Evolutionary conservation across 2,113 vertebrate species (phyloP).

Genomic region (Brachionichthys hirsutus): DNA sequence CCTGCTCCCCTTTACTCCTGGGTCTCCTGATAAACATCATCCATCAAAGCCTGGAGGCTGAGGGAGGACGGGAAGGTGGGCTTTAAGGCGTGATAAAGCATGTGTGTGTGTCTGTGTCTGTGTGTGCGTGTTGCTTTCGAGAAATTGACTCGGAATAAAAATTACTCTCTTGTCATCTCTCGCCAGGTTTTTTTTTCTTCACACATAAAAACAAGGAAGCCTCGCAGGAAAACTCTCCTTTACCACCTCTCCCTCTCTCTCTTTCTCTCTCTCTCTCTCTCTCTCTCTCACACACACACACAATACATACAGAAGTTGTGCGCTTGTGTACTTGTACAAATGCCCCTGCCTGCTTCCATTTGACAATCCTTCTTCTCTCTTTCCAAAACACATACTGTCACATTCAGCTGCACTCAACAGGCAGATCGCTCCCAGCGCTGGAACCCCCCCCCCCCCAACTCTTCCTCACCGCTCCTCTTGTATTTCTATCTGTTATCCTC

Average conservation of each 20-base stretch:
- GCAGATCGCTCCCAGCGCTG: conserved; percentile 16
- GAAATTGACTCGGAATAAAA: conserved; percentile 40
- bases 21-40: conserved; percentile 59
- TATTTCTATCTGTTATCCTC: conserved; percentile 46
- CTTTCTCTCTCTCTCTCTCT: no score
- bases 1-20: conserved; percentile 23
- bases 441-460: no score
- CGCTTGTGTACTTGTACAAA: conserved; percentile 7
- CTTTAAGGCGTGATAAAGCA: neutral
- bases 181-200: conserved; percentile 23
- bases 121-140: conserved; percentile 23
- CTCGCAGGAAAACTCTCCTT: conserved; percentile 37
- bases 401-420: conserved; percentile 40
- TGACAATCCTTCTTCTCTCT: conserved; percentile 6
- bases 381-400: conserved; percentile 37
- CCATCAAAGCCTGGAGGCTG: conserved; percentile 40
- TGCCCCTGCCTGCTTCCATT: neutral
- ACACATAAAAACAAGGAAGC: conserved; percentile 50
- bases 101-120: neutral
- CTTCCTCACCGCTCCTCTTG: neutral
- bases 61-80: conserved; percentile 15
- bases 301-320: conserved; percentile 9
- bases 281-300: conserved; percentile 9
- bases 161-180: conserved; percentile 47
- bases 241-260: neutral